Conservation (phyloP, 2,888 invertebrate species). For the Philonicus albiceps region DNA sequence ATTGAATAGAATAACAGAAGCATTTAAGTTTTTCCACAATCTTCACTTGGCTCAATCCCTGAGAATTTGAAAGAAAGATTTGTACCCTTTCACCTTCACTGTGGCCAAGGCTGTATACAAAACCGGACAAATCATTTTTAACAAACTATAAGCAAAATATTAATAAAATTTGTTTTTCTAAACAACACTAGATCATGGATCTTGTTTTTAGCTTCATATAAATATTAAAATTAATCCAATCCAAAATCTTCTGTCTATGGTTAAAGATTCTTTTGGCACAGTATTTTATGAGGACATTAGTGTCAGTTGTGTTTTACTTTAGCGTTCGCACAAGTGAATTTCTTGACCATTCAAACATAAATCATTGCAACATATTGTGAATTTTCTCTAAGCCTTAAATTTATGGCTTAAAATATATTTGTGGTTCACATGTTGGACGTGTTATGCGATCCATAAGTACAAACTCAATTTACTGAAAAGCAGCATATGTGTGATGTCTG, state of each 20-base stretch:
- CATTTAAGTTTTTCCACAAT: too few species aligned
- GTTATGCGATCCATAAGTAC: not conserved
- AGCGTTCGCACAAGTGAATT: not conserved
- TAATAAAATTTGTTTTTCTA: not conserved
- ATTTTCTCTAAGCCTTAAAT: not conserved
- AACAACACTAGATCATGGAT: not conserved
- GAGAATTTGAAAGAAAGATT: too few species aligned
- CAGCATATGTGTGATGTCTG: not conserved
- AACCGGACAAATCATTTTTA: too few species aligned
- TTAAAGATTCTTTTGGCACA: not conserved
- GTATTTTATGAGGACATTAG: not conserved
- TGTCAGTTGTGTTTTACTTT: not conserved
- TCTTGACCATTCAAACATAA: not conserved
- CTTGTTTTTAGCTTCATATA: not conserved
- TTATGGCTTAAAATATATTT: not conserved
- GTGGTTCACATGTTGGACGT: not conserved
- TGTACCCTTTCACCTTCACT: too few species aligned
- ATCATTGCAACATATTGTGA: not conserved
- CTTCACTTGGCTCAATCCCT: too few species aligned
- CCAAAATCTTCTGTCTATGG: not conserved
- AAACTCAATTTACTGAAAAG: not conserved
- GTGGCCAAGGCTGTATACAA: too few species aligned
- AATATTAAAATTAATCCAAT: not conserved
- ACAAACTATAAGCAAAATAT: not conserved
- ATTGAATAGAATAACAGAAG: too few species aligned